Percentiles rank a stretch among this genome's conserved stretches.
Conservation (phyloP, 2,797 vertebrate genomes). For the Prunella strophiata region DNA sequence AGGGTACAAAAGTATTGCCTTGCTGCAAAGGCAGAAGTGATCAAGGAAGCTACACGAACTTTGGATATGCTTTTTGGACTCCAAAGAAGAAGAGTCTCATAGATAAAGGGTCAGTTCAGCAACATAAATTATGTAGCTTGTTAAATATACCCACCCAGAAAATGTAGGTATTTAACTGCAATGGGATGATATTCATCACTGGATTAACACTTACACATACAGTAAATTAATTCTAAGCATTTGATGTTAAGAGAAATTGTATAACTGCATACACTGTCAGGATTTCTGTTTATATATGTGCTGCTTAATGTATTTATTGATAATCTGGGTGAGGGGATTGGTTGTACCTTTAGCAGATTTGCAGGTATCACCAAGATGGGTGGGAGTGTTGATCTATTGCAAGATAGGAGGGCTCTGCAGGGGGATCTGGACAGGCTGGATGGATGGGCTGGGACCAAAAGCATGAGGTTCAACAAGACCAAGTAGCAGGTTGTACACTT, state of each 20-base stretch:
- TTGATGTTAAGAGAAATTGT: not conserved
- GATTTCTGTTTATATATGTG: not conserved
- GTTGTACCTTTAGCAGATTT: not conserved
- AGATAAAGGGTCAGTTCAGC: not conserved
- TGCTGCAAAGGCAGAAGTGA: not conserved
- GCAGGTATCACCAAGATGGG: not conserved
- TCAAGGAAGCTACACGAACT: not conserved
- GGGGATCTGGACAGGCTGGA: not conserved
- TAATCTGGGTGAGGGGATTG: not conserved
- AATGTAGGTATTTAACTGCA: not conserved
- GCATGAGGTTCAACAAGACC: not conserved
- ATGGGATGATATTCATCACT: not conserved
- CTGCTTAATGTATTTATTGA: not conserved
- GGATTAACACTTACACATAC: not conserved
- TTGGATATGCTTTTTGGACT: not conserved
- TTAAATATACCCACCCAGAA: not conserved
- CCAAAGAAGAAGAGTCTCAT: not conserved
- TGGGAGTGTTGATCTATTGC: not conserved
- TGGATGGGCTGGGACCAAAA: not conserved
- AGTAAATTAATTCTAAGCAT: not conserved
- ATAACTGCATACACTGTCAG: not conserved
- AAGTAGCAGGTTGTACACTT: not conserved
- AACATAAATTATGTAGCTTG: not conserved
- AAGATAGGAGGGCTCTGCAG: not conserved
- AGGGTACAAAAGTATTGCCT: not conserved